phyloP scores from a whole-genome alignment of 2,113 vertebrate species.

The Colossoma macropomum region DNA sequence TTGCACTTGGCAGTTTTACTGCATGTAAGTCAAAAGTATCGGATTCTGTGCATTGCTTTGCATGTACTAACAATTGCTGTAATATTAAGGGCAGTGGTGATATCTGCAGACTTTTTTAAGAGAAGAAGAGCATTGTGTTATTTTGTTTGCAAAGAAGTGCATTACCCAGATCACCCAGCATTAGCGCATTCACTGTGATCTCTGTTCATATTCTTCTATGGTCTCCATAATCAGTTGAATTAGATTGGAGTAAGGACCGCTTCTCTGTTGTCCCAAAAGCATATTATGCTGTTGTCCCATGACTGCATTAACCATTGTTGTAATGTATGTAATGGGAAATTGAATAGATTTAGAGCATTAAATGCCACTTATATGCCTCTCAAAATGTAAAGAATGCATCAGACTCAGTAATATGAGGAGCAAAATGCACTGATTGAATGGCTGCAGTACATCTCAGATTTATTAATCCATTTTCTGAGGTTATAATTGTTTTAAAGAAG shows the following conservation, averaged over 20 bases:
- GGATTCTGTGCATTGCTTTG: neutral
- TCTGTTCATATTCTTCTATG: constrained; percentile 68
- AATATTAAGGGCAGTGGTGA: constrained; percentile 14
- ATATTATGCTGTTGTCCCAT: constrained; percentile 75
- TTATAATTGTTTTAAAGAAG: constrained; percentile 73
- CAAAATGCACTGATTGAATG: constrained; percentile 76
- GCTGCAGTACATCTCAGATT: constrained; percentile 68
- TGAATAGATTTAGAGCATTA: constrained; percentile 82
- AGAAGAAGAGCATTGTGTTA: neutral
- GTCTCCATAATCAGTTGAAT: constrained; percentile 62
- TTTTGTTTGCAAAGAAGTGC: constrained; percentile 49
- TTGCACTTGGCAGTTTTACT: neutral
- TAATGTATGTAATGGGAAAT: constrained; percentile 81
- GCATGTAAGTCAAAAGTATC: constrained; percentile 6
- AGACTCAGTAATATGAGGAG: constrained; percentile 74
- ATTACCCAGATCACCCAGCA: constrained; percentile 43
- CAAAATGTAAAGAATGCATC: constrained; percentile 79
- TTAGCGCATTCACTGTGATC: constrained; percentile 17
- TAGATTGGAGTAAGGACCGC: constrained; percentile 76
- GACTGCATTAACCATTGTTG: constrained; percentile 72
- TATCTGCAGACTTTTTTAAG: neutral
- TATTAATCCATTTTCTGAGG: constrained; percentile 69
- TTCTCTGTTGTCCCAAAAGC: constrained; percentile 75
- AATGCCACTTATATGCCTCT: constrained; percentile 77
- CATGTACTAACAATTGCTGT: constrained; percentile 1